Percentiles rank a stretch among this genome's conserved stretches.
These are phyloP conservation scores for Mormoops blainvillei DNA, from an alignment of 2,113 vertebrate genomes.

Conservation along the genomic window DNA sequence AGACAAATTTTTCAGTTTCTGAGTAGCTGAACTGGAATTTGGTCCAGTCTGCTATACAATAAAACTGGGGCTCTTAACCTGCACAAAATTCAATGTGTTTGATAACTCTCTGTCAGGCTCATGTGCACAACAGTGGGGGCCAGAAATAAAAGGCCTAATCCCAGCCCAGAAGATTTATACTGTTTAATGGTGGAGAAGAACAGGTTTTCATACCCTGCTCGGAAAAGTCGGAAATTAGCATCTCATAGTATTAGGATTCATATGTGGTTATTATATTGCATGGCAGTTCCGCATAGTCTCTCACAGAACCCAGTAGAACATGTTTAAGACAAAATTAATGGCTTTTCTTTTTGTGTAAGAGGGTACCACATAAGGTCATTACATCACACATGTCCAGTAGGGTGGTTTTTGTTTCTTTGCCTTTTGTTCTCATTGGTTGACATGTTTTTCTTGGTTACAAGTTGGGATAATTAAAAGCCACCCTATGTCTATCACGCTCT, in stretches of 20 bases:
- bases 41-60: neutral
- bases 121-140: neutral
- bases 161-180: neutral
- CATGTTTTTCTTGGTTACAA: neutral
- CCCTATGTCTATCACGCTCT: neutral
- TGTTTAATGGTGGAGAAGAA: neutral
- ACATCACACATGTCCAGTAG: neutral
- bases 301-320: neutral
- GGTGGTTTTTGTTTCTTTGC: neutral
- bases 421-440: neutral
- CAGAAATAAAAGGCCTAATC: neutral
- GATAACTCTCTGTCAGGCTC: neutral
- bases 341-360: neutral
- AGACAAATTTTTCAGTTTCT: neutral
- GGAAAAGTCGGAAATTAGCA: neutral
- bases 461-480: neutral
- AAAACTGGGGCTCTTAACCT: neutral
- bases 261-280: neutral
- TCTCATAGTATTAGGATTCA: neutral
- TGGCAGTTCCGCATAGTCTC: neutral
- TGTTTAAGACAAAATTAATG: neutral
- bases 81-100: neutral
- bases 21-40: neutral
- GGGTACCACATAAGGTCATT: neutral
- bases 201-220: neutral